Evolutionary conservation across 1,140 invertebrate genomes (phyloP), one percentile per base, ranked within the genome.

Genomic region (Drosophila chauvacae): DNA sequence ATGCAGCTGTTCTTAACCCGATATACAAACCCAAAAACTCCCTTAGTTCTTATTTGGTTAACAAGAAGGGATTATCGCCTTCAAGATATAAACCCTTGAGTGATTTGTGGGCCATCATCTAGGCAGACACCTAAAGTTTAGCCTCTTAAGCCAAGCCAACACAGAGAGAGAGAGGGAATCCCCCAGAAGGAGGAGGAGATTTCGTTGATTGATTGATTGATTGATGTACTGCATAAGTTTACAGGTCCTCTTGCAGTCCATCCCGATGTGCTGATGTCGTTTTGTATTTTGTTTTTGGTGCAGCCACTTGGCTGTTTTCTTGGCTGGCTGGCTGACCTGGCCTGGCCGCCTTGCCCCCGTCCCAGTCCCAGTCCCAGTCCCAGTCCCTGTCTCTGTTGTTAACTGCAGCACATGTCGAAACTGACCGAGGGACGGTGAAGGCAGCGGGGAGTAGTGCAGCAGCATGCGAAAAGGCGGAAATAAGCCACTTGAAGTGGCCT

Each of bases 401-500:
- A 76, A 76, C 72, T 75, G 57, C 68, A 48, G 42, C 80, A 83
- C 64, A 78, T 78, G 80, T 44, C 55, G 68, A 69, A 81, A 74
- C 78, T 81, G 81, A 84, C 81, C 81, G 65, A 65, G n/a, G 33
- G 13, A 7, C 10, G 6, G 20, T 7, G 33, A 10, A 28, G 20
- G 53, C 30, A 33, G 7, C 26, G 30, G 7, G 20, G 20, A 11
- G 16, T n/a, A n/a, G 35, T 16, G 33, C 42, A 50, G 59, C 48
- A 63, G 71, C 77, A 85, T 81, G 80, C 68, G 75, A 78, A 90
- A 81, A 85, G 85, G 85, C 85, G 85, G 85, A 90, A 90, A 90
- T 90, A 90, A 85, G 81, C 86, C 85, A 90, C 85, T 90, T 78
- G 78, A 81, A 77, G 78, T 88, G 75, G 90, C 85, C 81, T 90